Conservation (phyloP, 1,140 invertebrate species). For the Caligus rogercresseyi region DNA sequence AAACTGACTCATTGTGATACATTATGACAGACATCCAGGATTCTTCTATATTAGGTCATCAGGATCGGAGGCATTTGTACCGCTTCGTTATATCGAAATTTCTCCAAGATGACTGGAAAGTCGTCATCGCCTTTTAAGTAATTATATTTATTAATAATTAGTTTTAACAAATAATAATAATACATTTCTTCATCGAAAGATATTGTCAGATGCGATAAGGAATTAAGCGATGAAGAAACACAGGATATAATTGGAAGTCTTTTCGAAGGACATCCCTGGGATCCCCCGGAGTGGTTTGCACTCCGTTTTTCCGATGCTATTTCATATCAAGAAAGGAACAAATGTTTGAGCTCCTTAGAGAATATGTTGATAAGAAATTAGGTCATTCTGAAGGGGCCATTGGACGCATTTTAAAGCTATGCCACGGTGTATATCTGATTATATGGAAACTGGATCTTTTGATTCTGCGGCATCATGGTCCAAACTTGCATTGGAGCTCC, state of each 20-base stretch:
- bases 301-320: not conserved
- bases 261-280: not conserved
- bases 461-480: not conserved
- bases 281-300: not conserved
- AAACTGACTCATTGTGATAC: too few relatives aligned
- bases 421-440: not conserved
- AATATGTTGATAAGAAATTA: not conserved
- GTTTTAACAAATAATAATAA: too few relatives aligned
- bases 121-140: not conserved
- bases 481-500: not conserved
- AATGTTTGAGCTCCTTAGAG: not conserved
- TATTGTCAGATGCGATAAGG: not conserved
- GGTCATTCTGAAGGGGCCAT: not conserved
- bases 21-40: too few relatives aligned
- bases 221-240: not conserved
- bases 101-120: not conserved
- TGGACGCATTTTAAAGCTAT: not conserved
- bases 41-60: too few relatives aligned
- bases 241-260: not conserved
- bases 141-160: not conserved
- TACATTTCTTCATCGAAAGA: not conserved
- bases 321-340: not conserved
- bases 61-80: not conserved
- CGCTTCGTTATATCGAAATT: not conserved
- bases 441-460: not conserved